phyloP scores from a whole-genome alignment of 1,140 invertebrate species.

The Drosophila ohnishii region DNA sequence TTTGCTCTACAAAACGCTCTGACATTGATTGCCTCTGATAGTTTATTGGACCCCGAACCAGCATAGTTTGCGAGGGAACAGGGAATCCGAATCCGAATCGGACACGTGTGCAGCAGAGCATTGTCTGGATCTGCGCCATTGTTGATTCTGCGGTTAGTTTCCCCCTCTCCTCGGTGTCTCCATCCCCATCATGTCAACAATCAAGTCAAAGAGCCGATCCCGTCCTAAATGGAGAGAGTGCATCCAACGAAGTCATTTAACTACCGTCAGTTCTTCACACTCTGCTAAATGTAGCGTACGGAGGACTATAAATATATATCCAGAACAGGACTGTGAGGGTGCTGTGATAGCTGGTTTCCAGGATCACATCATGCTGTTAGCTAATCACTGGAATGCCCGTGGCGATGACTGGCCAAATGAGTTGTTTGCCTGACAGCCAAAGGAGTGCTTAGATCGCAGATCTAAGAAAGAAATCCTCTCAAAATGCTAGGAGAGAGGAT shows the following conservation, averaged over 20 bases:
- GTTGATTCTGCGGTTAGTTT: slow-evolving; percentile 74
- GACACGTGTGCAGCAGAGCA: slow-evolving; percentile 55
- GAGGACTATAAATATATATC: slow-evolving; percentile 37
- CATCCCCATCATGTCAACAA: slow-evolving; percentile 64
- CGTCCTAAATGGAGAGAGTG: slow-evolving; percentile 3
- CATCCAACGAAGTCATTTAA: slow-evolving; percentile 64
- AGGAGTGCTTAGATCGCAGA: background rate
- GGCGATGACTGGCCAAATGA: slow-evolving; percentile 39
- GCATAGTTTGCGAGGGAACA: slow-evolving; percentile 3
- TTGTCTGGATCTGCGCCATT: slow-evolving; percentile 54
- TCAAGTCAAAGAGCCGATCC: slow-evolving; percentile 59
- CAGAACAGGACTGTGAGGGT: slow-evolving; percentile 13
- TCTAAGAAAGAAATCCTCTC: background rate
- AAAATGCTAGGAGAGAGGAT: background rate
- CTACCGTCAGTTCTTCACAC: slow-evolving; percentile 67
- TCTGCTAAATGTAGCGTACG: slow-evolving; percentile 69
- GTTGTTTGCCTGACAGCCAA: slow-evolving; percentile 1
- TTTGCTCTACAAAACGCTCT: slow-evolving; percentile 58
- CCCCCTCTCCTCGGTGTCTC: slow-evolving; percentile 1
- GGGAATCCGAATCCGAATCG: slow-evolving; percentile 17
- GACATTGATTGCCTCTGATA: slow-evolving; percentile 75
- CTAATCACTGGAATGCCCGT: slow-evolving; percentile 30
- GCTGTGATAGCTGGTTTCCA: slow-evolving; percentile 3
- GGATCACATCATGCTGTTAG: slow-evolving; percentile 43
- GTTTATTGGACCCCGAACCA: slow-evolving; percentile 56